Evolutionary conservation across 2,888 invertebrate species (phyloP), one percentile per base, ranked within the genome.

Genomic region (Proisotoma minuta): DNA sequence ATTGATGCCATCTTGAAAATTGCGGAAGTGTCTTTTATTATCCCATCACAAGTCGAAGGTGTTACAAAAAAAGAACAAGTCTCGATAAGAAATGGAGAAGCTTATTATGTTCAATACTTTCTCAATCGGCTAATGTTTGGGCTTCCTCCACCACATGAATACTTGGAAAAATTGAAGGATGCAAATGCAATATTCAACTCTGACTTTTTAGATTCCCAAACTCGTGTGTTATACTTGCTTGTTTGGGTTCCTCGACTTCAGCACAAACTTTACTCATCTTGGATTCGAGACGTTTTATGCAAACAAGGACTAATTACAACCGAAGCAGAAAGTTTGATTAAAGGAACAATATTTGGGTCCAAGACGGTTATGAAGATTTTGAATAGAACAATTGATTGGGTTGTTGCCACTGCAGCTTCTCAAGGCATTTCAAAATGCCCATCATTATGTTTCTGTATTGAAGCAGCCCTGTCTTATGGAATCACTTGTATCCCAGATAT

Each of bases 1-100:
- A 84, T 96, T 67, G 91, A 93, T 75, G 90, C 94, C 0, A 85
- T 96, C 69, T 79, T 95, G 50, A 86, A 88, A 75, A 85, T 92
- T 0, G 87, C 91, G 1, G 87, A 90, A 73, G 84, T 71, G 3
- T 43, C 65, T 40, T 59, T 65, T 48, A n/a, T n/a, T n/a, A 54
- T 63, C 43, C 39, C 43, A 2, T n/a, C n/a, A 57, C 43, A 47
- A 57, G 43, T 47, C 47, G 40, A 27, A 40, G 47, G 2, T 28
- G 48, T 22, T 43, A 57, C 18, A 47, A 47, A 20, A 20, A 48
- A 23, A 58, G 50, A 12, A 24, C 47, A n/a, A 28, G 48, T 47
- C 5, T n/a, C 5, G 49, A 48, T 27, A 57, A 43, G n/a, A n/a
- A 54, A 61, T 1, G 47, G 23, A 76, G 76, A 10, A 74, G 77